Evolutionary conservation across 2,797 vertebrate genomes (phyloP).

Genomic region (Manis javanica): DNA sequence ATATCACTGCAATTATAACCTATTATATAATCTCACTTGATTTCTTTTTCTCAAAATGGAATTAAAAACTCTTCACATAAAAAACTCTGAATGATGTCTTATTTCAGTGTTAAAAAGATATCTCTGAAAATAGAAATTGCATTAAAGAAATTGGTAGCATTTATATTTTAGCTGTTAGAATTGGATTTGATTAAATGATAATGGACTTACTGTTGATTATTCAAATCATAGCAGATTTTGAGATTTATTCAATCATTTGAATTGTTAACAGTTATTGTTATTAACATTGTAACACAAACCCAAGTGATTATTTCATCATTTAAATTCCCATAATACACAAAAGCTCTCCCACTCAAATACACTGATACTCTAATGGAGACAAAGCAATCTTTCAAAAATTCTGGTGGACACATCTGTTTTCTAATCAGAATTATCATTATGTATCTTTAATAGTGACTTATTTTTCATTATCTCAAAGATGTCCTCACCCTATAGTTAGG

Average conservation of each 20-base stretch:
- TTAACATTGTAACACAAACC: neutral
- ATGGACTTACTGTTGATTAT: neutral
- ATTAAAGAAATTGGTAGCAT: neutral
- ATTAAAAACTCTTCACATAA: neutral
- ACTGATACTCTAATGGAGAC: conserved; percentile 70
- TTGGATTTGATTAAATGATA: conserved; percentile 50
- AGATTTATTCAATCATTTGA: conserved; percentile 46
- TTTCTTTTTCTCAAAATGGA: neutral
- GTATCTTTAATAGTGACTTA: conserved; percentile 79
- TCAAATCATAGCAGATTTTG: conserved; percentile 19
- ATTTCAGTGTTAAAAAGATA: conserved; percentile 19
- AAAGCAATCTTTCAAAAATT: conserved; percentile 74
- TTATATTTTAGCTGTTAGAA: neutral
- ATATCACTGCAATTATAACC: neutral
- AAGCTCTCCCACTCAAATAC: neutral
- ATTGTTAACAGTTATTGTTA: conserved; percentile 37
- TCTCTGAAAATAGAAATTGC: conserved; percentile 41
- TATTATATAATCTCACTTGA: neutral
- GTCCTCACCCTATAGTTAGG: conserved; percentile 40
- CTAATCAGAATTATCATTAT: conserved; percentile 58
- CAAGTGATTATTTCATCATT: conserved; percentile 55
- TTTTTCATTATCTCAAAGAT: conserved; percentile 73
- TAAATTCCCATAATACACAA: conserved; percentile 35
- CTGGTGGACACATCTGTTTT: conserved; percentile 68
- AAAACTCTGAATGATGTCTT: neutral